Conservation (phyloP, 23 tunicate genomes). For the Trididemnum clinides region DNA sequence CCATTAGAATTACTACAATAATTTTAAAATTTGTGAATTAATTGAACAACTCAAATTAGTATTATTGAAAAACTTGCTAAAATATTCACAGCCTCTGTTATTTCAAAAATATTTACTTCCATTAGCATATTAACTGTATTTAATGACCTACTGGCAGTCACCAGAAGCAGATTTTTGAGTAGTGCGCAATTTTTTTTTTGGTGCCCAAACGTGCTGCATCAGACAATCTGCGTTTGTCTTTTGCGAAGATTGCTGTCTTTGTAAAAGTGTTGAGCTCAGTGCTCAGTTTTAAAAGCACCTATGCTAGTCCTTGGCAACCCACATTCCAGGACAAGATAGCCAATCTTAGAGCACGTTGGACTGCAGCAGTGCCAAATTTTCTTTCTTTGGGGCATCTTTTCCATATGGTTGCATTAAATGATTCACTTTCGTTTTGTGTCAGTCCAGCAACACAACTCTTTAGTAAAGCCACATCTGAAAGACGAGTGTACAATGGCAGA, state of each 20-base stretch:
- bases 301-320: background rate
- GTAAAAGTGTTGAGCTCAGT: background rate
- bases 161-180: no score
- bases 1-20: background rate
- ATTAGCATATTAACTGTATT: no score
- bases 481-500: background rate
- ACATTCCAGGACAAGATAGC: background rate
- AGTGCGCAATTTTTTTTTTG: background rate
- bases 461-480: background rate
- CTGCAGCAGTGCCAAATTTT: background rate
- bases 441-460: conserved; percentile 14
- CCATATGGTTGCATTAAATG: conserved; percentile 14
- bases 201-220: background rate
- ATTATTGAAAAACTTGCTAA: no score
- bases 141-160: no score
- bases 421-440: conserved; percentile 18
- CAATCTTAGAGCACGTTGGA: background rate
- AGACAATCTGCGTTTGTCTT: background rate
- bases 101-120: no score
- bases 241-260: background rate
- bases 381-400: conserved; percentile 20
- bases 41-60: background rate
- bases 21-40: background rate
- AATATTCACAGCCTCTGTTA: no score
- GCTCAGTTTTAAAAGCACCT: background rate